A percentile compares a stretch with the other conserved stretches of the same genome.
Conservation (phyloP, 2,113 vertebrate species). For the Hassar affinis region DNA sequence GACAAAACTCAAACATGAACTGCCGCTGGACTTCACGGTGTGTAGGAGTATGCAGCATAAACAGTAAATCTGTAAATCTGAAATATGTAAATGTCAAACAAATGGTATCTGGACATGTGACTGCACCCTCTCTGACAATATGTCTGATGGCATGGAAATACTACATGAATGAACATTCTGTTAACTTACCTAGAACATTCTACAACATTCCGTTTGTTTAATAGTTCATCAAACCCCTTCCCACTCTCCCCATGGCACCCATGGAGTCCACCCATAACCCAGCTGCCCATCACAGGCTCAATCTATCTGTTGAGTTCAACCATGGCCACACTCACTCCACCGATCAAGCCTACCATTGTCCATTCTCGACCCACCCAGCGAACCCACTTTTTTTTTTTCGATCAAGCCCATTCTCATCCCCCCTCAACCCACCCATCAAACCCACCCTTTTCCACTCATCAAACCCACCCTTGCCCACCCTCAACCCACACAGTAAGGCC, state of each 20-base stretch:
- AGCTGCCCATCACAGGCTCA: neutral
- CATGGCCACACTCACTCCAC: neutral
- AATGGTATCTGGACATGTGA: neutral
- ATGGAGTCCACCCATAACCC: too few relatives aligned
- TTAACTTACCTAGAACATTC: neutral
- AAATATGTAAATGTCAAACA: neutral
- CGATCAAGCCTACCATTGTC: neutral
- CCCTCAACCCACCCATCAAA: neutral
- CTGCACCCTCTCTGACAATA: neutral
- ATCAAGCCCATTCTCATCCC: neutral
- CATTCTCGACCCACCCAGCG: neutral
- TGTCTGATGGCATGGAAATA: neutral
- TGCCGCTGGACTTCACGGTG: neutral
- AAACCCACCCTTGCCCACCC: neutral
- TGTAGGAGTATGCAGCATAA: neutral
- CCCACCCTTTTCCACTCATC: neutral
- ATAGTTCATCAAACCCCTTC: neutral
- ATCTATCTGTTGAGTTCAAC: neutral
- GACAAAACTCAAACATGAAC: conserved; percentile 7
- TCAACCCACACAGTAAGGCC: neutral
- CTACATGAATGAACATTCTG: too few relatives aligned
- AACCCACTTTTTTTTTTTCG: neutral
- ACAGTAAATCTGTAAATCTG: neutral
- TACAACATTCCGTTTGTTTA: neutral
- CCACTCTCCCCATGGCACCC: neutral